A percentile compares a stretch with the other conserved stretches of the same genome.
Evolutionary conservation across 2,888 invertebrate species (phyloP).

Genomic region (Polydrusus tereticollis): DNA sequence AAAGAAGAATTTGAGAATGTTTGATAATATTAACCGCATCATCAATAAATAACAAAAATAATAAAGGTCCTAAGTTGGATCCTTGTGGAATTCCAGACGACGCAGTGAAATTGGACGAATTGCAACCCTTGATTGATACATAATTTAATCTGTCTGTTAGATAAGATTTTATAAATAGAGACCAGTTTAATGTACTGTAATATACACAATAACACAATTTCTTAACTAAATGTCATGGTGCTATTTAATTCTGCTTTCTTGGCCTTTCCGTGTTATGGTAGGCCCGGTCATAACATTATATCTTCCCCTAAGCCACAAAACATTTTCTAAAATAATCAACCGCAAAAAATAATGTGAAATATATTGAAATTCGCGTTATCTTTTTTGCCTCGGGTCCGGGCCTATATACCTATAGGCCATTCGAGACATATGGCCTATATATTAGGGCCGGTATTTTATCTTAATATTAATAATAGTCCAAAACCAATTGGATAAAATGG

Average conservation of each 20-base stretch:
- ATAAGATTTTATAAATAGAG: too few species aligned
- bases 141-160: too few species aligned
- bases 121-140: too few species aligned
- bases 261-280: not conserved
- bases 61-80: too few species aligned
- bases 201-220: too few species aligned
- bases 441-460: constrained; percentile 8
- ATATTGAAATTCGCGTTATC: constrained; percentile 17
- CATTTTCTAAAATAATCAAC: constrained; percentile 17
- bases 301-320: constrained; percentile 9
- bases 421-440: constrained; percentile 17
- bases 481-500: constrained; percentile 32
- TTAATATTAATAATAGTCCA: constrained; percentile 24
- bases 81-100: too few species aligned
- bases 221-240: too few species aligned
- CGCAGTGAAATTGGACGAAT: too few species aligned
- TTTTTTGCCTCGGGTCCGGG: constrained; percentile 7
- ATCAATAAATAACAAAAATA: too few species aligned
- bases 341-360: constrained; percentile 20
- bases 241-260: not conserved
- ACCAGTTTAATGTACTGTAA: too few species aligned
- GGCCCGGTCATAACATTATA: constrained; percentile 1
- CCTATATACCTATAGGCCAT: constrained; percentile 8
- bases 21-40: too few species aligned
- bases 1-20: too few species aligned